A percentile compares a stretch with the other conserved stretches of the same genome.
Conservation (phyloP, 2,797 vertebrate species). For the Acrocephalus scirpaceus region DNA sequence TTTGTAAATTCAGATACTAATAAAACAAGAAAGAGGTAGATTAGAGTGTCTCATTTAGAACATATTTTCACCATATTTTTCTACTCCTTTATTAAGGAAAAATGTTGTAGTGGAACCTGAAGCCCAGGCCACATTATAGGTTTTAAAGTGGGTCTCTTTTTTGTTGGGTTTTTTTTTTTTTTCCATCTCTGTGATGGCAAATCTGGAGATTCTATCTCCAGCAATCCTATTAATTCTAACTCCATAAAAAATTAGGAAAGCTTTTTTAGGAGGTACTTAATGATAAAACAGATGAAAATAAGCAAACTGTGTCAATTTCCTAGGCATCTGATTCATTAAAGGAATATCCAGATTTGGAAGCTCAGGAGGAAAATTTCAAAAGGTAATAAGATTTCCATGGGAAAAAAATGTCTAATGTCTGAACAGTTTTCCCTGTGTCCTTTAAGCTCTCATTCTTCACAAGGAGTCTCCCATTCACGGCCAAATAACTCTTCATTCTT, state of each 20-base stretch:
- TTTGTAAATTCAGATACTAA: not conserved
- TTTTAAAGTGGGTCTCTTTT: not conserved
- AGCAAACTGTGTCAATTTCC: not conserved
- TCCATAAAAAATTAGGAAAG: not conserved
- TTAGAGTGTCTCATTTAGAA: not conserved
- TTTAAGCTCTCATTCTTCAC: not conserved
- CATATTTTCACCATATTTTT: not conserved
- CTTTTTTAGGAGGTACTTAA: not conserved
- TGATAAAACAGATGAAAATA: not conserved
- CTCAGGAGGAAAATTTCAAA: not conserved
- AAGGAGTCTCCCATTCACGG: not conserved
- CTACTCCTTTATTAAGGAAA: not conserved
- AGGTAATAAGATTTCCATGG: not conserved
- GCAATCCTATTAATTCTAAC: not conserved
- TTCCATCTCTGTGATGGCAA: not conserved
- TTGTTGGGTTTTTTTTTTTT: not conserved
- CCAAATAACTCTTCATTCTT: not conserved
- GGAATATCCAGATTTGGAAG: not conserved
- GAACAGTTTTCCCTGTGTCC: not conserved
- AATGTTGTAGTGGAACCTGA: not conserved
- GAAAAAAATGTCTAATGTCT: not conserved
- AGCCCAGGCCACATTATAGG: not conserved
- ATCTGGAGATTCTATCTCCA: not conserved
- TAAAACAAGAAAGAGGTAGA: not conserved
- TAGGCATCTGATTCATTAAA: not conserved